Evolutionary conservation across 2,888 invertebrate genomes (phyloP).

Genomic region (Catocala sponsa): DNA sequence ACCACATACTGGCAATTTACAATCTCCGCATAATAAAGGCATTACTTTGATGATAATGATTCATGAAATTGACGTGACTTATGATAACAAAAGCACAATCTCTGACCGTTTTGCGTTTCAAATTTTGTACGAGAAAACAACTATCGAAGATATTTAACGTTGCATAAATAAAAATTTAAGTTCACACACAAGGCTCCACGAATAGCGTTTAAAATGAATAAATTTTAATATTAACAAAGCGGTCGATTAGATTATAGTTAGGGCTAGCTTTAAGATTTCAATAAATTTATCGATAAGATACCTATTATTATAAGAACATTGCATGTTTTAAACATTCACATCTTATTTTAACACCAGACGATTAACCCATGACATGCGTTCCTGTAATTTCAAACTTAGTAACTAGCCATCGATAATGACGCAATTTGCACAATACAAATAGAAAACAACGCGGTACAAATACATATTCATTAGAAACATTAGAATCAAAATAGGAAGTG

Average conservation of each 20-base stretch:
- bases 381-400: no score
- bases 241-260: background rate
- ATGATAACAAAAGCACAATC: constrained; percentile 8
- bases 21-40: constrained; percentile 43
- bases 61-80: constrained; percentile 17
- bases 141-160: constrained; percentile 5
- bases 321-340: no score
- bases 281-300: no score
- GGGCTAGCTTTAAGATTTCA: no score
- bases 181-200: background rate
- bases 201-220: background rate
- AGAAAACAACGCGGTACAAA: constrained; percentile 31
- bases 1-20: constrained; percentile 46
- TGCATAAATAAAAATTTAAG: constrained; percentile 6
- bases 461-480: constrained; percentile 43
- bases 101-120: constrained; percentile 23
- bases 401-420: constrained; percentile 6
- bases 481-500: constrained; percentile 21
- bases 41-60: constrained; percentile 33
- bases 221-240: background rate
- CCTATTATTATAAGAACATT: no score
- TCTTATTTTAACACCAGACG: no score
- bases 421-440: constrained; percentile 25
- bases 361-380: no score
- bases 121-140: constrained; percentile 12